These are phyloP conservation scores for Petrocephalus schoutedeni DNA, from an alignment of 2,797 vertebrate genomes.

Conservation along the genomic window DNA sequence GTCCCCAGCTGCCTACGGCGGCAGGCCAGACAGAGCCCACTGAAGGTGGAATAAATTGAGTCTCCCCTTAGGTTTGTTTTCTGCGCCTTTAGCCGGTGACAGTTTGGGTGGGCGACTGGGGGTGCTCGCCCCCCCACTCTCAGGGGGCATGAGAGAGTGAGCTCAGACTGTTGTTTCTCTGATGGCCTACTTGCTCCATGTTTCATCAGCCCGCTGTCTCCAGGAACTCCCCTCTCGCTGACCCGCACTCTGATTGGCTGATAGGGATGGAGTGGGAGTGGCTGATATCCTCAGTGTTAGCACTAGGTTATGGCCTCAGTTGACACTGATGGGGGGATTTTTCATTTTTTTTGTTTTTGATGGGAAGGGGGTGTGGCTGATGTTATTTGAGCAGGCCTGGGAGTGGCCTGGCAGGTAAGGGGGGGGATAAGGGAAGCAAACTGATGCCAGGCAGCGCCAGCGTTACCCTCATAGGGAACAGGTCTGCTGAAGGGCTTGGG, in stretches of 20 bases:
- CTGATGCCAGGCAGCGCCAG: background rate
- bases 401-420: background rate
- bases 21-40: slow-evolving; percentile 1
- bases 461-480: background rate
- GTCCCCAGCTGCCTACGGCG: background rate
- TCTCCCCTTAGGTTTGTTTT: slow-evolving; percentile 7
- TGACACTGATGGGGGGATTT: background rate
- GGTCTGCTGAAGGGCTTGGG: background rate
- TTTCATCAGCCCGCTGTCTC: slow-evolving; percentile 10
- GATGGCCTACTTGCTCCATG: slow-evolving; percentile 16
- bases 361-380: background rate
- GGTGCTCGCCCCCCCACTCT: background rate
- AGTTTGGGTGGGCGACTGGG: background rate
- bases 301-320: background rate
- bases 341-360: background rate
- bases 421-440: background rate
- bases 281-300: background rate
- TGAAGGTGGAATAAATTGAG: background rate
- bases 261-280: background rate
- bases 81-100: background rate
- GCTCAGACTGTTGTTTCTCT: slow-evolving; percentile 8
- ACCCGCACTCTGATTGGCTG: background rate
- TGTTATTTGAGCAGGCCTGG: background rate
- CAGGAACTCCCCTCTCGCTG: background rate
- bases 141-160: background rate